Percentiles rank a stretch among this genome's conserved stretches.
Evolutionary conservation across 2,888 invertebrate genomes (phyloP).

Genomic region (Synanthedon myopaeformis): DNA sequence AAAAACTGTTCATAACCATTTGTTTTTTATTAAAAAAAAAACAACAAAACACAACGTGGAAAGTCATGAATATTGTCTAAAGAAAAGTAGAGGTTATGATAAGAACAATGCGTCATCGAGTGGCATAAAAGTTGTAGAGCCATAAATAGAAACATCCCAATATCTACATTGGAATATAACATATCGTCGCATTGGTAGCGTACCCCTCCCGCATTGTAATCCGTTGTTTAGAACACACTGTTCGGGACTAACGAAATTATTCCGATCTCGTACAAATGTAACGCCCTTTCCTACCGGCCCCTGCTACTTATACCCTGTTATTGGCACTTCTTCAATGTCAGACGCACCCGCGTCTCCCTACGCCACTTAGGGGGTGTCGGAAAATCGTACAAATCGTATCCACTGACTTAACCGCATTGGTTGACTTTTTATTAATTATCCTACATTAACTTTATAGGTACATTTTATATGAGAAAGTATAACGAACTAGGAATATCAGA

Average conservation of each 20-base stretch:
- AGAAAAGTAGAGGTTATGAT: slow-evolving; percentile 2
- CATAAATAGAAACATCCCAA: not conserved
- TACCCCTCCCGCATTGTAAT: slow-evolving; percentile 61
- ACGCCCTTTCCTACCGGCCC: slow-evolving; percentile 60
- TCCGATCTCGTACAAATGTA: slow-evolving; percentile 66
- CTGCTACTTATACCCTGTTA: slow-evolving; percentile 70
- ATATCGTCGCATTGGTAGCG: slow-evolving; percentile 18
- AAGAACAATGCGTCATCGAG: not conserved
- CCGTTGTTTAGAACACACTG: slow-evolving; percentile 56
- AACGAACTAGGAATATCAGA: too few species aligned
- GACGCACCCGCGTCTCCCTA: slow-evolving; percentile 63
- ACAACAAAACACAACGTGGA: too few species aligned
- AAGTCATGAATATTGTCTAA: not conserved
- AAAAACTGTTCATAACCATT: too few species aligned
- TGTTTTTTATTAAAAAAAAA: too few species aligned
- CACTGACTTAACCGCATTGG: too few species aligned
- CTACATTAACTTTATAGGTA: too few species aligned
- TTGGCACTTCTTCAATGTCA: slow-evolving; percentile 73
- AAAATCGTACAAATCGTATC: too few species aligned
- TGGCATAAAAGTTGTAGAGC: slow-evolving; percentile 5
- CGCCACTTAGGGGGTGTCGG: slow-evolving; percentile 21
- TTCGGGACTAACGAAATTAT: slow-evolving; percentile 58
- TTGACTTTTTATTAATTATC: too few species aligned
- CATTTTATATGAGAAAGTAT: too few species aligned
- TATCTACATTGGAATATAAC: not conserved